Conservation (phyloP, 2,888 invertebrate species). For the Aleiodes testaceus region DNA sequence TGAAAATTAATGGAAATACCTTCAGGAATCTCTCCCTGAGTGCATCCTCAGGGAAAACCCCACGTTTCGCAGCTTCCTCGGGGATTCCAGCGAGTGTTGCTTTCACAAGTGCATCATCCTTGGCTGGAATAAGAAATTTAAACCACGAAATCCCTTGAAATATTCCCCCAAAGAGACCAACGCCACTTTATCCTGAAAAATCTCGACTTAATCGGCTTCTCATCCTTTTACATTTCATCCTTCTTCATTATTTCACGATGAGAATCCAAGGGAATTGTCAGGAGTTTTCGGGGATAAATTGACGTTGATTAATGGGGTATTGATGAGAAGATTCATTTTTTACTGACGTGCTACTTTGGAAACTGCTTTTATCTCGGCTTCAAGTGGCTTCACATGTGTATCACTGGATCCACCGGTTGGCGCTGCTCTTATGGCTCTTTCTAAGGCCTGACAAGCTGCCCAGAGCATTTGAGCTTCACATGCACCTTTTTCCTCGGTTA, state of each 20-base stretch:
- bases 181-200: not conserved
- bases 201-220: conserved; percentile 24
- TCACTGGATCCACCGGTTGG: conserved; percentile 76
- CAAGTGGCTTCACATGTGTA: conserved; percentile 78
- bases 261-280: conserved; percentile 11
- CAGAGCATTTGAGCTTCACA: conserved; percentile 91
- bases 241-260: too few species aligned
- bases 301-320: too few species aligned
- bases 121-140: conserved; percentile 71
- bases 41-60: conserved; percentile 91
- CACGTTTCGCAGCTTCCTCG: conserved; percentile 82
- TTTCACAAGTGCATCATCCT: conserved; percentile 86
- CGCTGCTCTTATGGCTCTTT: conserved; percentile 82
- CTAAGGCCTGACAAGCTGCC: conserved; percentile 93
- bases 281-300: too few species aligned
- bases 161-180: not conserved
- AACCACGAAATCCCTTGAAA: conserved; percentile 7
- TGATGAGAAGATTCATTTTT: not conserved
- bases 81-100: conserved; percentile 87
- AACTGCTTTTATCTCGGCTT: conserved; percentile 83
- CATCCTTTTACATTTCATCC: not conserved
- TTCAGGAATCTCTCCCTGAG: conserved; percentile 88
- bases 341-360: conserved; percentile 82
- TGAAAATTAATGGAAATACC: conserved; percentile 63
- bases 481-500: conserved; percentile 83